Base-by-base conservation (phyloP, 2,888 invertebrate genomes). In the Hydrotaea cyrtoneurina region DNA sequence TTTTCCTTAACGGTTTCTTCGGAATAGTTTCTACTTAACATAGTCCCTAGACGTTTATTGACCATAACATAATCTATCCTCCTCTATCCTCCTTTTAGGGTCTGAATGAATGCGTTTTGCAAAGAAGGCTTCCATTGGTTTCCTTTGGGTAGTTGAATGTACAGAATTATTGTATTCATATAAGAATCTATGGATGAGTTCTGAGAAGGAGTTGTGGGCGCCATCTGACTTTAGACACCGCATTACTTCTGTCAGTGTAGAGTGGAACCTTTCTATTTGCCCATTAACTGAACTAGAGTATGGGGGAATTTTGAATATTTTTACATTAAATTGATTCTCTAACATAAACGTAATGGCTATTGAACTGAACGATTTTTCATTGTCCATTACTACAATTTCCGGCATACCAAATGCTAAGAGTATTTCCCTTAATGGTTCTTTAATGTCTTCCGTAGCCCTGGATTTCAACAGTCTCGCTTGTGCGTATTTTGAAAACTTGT, bases 101-200 rank as follows among this genome's bases (percentile, higher is more conserved):
- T 57, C 43, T 43, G 59, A 43, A 59, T 46, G 10, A 57, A 57
- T 13, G 7, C 21, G 59, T 72, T 62, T 26, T 39, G 62, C 59
- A 62, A 78, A 72, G 57, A 72, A 78, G 15, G 57, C 55, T 13
- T 73, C 73, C 50, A 78, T 11, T 0, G 64, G 64, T 53, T 21
- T 78, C 53, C 62, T 78, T 21, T 15, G 21, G 0, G 59, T 71
- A 13, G 69, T 71, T 13, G 71, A 62, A 62, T 78, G 62, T 17
- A 59, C 15, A 15, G 69, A 75, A 75, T 74, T 62, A 53, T 74
- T 80, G 15, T 80, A 80, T 26, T 73, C 79, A 19, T 79, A 66
- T 1, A 73, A 15, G 3, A 74, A 73, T 2, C 74, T 50, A 10
- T 79, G 36, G 2, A 79, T 17, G 4, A 74, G 55, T 64, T 66